Evolutionary conservation across 2,888 invertebrate species (phyloP).

Genomic region (Agonopterix alstromeriana): DNA sequence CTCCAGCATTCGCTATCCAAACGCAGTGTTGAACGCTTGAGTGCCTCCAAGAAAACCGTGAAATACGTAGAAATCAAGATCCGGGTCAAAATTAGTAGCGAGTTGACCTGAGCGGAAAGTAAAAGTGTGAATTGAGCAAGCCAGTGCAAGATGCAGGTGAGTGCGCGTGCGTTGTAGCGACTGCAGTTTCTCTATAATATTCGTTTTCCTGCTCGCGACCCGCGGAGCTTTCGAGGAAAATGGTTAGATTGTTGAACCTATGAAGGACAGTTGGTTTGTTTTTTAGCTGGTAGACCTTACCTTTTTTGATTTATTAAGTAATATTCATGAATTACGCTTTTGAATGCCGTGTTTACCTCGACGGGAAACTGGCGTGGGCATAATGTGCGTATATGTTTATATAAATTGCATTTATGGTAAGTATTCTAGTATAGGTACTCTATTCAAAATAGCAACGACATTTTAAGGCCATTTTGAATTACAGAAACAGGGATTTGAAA

Average conservation of each 20-base stretch:
- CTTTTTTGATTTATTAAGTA: too few relatives aligned
- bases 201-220: constrained; percentile 28
- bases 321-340: too few relatives aligned
- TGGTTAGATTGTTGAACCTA: constrained; percentile 27
- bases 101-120: constrained; percentile 37
- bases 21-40: constrained; percentile 45
- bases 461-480: too few relatives aligned
- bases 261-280: constrained; percentile 37
- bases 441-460: too few relatives aligned
- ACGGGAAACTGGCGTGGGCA: too few relatives aligned
- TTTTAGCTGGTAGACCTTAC: background rate
- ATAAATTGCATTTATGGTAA: too few relatives aligned
- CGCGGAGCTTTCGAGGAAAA: constrained; percentile 20
- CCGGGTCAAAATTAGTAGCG: constrained; percentile 39
- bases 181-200: constrained; percentile 31
- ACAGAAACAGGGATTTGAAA: too few relatives aligned
- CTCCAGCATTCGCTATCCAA: constrained; percentile 53
- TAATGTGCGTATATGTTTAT: too few relatives aligned
- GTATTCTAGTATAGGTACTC: too few relatives aligned
- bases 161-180: constrained; percentile 21
- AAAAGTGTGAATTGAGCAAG: constrained; percentile 43
- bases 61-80: constrained; percentile 43
- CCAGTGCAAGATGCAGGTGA: constrained; percentile 54
- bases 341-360: too few relatives aligned
- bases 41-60: constrained; percentile 22